Evolutionary conservation across 2,113 vertebrate genomes (phyloP).

Genomic region (Ondatra zibethicus): DNA sequence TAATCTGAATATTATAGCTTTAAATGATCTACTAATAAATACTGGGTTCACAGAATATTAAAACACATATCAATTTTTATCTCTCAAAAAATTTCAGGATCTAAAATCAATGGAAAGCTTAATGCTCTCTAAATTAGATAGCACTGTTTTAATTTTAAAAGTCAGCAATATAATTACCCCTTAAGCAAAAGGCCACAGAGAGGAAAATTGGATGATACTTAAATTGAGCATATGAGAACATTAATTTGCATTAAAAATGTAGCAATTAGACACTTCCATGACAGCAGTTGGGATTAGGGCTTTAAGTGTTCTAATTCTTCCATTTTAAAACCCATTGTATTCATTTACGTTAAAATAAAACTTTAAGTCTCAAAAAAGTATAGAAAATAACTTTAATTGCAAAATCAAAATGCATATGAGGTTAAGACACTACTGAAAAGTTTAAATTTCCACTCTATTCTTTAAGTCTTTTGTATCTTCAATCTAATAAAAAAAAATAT

Average conservation of each 20-base stretch:
- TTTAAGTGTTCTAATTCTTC: constrained; percentile 56
- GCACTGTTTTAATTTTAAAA: constrained; percentile 86
- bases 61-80: constrained; percentile 61
- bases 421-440: not conserved
- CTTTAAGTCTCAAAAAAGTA: not conserved
- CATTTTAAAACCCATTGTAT: not conserved
- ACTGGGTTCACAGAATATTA: not conserved
- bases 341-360: constrained; percentile 42
- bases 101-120: constrained; percentile 79
- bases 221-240: constrained; percentile 82
- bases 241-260: constrained; percentile 83
- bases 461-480: not conserved
- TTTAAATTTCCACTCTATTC: not conserved
- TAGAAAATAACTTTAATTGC: not conserved
- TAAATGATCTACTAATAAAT: constrained; percentile 43
- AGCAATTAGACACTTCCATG: constrained; percentile 77
- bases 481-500: not conserved
- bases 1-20: constrained; percentile 9
- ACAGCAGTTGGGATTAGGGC: constrained; percentile 68
- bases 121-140: constrained; percentile 82
- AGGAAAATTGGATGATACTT: constrained; percentile 85
- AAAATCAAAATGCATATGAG: not conserved
- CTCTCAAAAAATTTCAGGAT: constrained; percentile 70
- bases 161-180: constrained; percentile 82
- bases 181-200: constrained; percentile 83